These are phyloP conservation scores for Hippocampus kuda DNA, from an alignment of 2,797 vertebrate species.

Conservation along the genomic window DNA sequence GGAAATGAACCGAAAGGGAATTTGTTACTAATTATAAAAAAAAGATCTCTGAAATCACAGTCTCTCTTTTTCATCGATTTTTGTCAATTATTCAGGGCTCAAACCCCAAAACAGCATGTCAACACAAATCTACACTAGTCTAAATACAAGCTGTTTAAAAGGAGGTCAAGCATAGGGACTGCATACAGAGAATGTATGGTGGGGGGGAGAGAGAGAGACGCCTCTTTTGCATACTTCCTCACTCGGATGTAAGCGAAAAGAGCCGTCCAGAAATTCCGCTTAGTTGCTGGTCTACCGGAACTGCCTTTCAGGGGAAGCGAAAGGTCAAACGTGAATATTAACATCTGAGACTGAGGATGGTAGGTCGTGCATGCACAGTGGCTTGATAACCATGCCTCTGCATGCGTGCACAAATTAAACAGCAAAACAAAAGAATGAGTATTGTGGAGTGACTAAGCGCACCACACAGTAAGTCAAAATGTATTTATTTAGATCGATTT, in stretches of 20 bases:
- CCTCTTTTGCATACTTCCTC: slow-evolving; percentile 9
- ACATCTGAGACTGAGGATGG: slow-evolving; percentile 15
- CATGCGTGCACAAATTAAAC: slow-evolving; percentile 19
- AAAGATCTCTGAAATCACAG: neutral
- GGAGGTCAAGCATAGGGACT: slow-evolving; percentile 11
- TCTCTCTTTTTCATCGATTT: neutral
- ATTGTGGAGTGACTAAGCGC: neutral
- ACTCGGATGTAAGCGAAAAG: slow-evolving; percentile 30
- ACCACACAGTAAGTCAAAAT: neutral
- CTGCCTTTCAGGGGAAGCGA: slow-evolving; percentile 14
- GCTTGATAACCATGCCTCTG: slow-evolving; percentile 19
- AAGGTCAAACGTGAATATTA: slow-evolving; percentile 41
- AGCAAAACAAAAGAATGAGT: slow-evolving; percentile 5
- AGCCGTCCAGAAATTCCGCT: slow-evolving; percentile 16
- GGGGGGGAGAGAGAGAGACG: slow-evolving; percentile 6
- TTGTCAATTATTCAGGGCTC: slow-evolving; percentile 7
- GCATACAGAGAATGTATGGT: slow-evolving; percentile 12
- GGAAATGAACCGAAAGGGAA: neutral
- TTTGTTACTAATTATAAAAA: neutral
- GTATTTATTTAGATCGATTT: no score
- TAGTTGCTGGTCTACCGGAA: slow-evolving; percentile 26
- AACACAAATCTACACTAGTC: slow-evolving; percentile 3
- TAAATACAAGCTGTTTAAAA: slow-evolving; percentile 13
- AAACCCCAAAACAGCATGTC: neutral
- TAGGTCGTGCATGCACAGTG: slow-evolving; percentile 16